Percentiles rank a stretch among this genome's conserved stretches.
Evolutionary conservation across 2,113 vertebrate species (phyloP).

Genomic region (Oreochromis niloticus): DNA sequence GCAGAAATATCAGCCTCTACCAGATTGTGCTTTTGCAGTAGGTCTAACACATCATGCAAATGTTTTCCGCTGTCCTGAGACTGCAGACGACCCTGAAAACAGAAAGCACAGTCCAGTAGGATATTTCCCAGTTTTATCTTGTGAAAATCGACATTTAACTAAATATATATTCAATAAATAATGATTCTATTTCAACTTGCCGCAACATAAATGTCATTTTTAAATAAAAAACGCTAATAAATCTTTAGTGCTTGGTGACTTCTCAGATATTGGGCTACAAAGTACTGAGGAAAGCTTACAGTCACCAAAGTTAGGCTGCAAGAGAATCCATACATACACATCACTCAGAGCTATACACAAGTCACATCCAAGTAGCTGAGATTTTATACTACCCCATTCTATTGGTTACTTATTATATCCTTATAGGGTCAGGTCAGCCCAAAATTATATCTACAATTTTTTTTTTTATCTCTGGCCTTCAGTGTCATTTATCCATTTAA

Average conservation of each 20-base stretch:
- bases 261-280: neutral
- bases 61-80: constrained; percentile 90
- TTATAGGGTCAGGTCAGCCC: neutral
- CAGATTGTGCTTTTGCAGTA: constrained; percentile 88
- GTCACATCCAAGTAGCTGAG: neutral
- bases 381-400: neutral
- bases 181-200: neutral
- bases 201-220: neutral
- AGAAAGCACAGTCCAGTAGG: neutral
- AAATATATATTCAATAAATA: neutral
- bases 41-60: constrained; percentile 86
- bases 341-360: neutral
- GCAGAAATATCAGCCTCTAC: constrained; percentile 88
- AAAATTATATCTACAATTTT: neutral
- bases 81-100: constrained; percentile 80
- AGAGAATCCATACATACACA: neutral
- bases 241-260: neutral
- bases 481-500: neutral
- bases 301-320: neutral
- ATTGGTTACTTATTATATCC: neutral
- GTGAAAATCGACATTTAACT: neutral
- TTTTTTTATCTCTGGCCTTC: neutral
- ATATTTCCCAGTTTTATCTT: neutral
- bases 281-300: neutral
- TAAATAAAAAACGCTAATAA: neutral